Evolutionary conservation across 2,888 invertebrate species (phyloP), one percentile per base, ranked within the genome.

Genomic region (Amiota communis): DNA sequence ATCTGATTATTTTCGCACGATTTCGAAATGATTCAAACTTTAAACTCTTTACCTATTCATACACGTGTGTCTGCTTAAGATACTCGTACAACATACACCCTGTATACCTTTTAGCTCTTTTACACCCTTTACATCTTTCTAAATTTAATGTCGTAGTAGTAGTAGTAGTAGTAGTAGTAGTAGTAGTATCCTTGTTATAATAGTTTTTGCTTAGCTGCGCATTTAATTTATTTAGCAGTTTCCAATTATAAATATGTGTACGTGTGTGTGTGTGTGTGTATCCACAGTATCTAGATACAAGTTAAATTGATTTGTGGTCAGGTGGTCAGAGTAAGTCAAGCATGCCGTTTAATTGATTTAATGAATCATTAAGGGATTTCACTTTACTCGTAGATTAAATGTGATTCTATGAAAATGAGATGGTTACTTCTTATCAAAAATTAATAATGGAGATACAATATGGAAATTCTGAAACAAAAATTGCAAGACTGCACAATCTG

Each of bases 1-100:
- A 65, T 65, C 20, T 48, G 65, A 65, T 65, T 65, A 65, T 65
- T 65, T 65, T 65, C 65, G 65, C 65, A 65, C 48, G 65, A 65
- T 65, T 65, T 65, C 20, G 15, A 47, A 20, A 65, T 15, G 53
- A 15, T 53, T 53, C 17, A n/a, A 59, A 20, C 17, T 11, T 59
- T 20, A 59, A 59, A 20, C 11, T 65, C 12, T 65, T 15, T 49
- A 65, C 65, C 65, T 65, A 46, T 49, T 10, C 65, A 48, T 65
- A 15, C 65, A 65, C 65, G 70, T 70, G 36, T 36, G 57, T 10
- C 70, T 70, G 63, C 49, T 57, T 15, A 47, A 48, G 49, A 48
- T 49, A n/a, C n/a, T n/a, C n/a, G n/a, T n/a, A 65, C 17, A 59
- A 59, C 59, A 20, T 13, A 69, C 57, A 56, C 47, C 56, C 17